These are phyloP conservation scores for Diabrotica virgifera DNA, from an alignment of 1,140 invertebrate species.

Conservation along the genomic window DNA sequence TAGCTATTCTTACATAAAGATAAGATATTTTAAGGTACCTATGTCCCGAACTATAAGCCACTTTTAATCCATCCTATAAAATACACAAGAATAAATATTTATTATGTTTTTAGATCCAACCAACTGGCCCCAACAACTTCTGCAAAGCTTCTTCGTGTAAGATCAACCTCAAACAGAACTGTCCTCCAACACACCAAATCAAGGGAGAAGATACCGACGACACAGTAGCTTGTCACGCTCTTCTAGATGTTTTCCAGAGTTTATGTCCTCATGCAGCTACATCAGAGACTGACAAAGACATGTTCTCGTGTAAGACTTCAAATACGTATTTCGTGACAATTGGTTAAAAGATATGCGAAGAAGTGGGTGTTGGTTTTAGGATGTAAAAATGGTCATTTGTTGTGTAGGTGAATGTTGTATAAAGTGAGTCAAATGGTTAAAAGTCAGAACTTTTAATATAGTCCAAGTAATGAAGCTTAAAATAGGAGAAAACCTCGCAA, in stretches of 20 bases:
- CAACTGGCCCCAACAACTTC: conserved; percentile 4
- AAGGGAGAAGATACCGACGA: not conserved
- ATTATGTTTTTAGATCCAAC: conserved; percentile 13
- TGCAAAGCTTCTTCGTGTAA: conserved; percentile 13
- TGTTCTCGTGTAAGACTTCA: conserved; percentile 11
- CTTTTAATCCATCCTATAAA: too few species aligned
- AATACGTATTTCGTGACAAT: conserved; percentile 16
- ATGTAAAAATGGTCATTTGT: too few species aligned
- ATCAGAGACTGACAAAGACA: not conserved
- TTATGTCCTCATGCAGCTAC: conserved; percentile 11
- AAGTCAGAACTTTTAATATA: too few species aligned
- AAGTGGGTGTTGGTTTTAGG: too few species aligned
- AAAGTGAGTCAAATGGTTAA: too few species aligned
- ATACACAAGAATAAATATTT: too few species aligned
- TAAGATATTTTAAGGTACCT: too few species aligned
- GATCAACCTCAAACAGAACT: conserved; percentile 7
- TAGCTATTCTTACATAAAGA: too few species aligned
- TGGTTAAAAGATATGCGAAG: conserved; percentile 1
- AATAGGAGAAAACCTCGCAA: too few species aligned
- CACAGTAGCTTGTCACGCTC: conserved; percentile 9
- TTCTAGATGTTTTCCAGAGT: conserved; percentile 11
- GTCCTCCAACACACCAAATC: conserved; percentile 9
- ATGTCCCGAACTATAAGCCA: too few species aligned
- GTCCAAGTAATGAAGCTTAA: too few species aligned
- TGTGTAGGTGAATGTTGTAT: too few species aligned